Evolutionary conservation across 2,113 vertebrate genomes (phyloP).

Genomic region (Daboia siamensis): DNA sequence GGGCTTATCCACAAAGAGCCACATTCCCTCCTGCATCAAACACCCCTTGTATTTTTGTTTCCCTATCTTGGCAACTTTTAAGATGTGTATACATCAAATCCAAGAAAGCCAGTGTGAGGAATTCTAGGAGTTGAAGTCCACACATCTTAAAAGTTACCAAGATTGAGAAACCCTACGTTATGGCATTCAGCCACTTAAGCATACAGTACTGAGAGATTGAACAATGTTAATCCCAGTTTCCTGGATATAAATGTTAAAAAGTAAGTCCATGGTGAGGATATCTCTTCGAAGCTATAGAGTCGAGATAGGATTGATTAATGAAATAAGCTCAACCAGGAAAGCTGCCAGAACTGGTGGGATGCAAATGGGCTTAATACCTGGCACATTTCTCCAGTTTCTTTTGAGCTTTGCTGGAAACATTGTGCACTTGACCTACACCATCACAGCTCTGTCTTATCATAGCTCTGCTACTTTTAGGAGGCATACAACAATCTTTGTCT

Average conservation of each 20-base stretch:
- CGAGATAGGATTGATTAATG: conserved; percentile 15
- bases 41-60: not conserved
- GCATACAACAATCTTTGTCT: conserved; percentile 15
- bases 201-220: not conserved
- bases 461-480: conserved; percentile 17
- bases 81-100: not conserved
- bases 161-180: not conserved
- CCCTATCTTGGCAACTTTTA: not conserved
- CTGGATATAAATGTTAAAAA: not conserved
- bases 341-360: conserved; percentile 40
- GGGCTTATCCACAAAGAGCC: not conserved
- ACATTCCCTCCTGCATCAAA: not conserved
- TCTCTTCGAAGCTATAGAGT: not conserved
- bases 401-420: conserved; percentile 34
- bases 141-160: not conserved
- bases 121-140: not conserved
- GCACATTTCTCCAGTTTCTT: conserved; percentile 45
- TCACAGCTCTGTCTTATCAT: conserved; percentile 30
- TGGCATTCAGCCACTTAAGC: not conserved
- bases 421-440: conserved; percentile 33
- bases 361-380: conserved; percentile 32
- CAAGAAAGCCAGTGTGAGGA: not conserved
- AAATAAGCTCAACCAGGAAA: not conserved
- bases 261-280: conserved; percentile 14
- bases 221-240: not conserved